A percentile compares a stretch with the other conserved stretches of the same genome.
phyloP scores from a whole-genome alignment of 2,888 invertebrate genomes.

The Pecten maximus region DNA sequence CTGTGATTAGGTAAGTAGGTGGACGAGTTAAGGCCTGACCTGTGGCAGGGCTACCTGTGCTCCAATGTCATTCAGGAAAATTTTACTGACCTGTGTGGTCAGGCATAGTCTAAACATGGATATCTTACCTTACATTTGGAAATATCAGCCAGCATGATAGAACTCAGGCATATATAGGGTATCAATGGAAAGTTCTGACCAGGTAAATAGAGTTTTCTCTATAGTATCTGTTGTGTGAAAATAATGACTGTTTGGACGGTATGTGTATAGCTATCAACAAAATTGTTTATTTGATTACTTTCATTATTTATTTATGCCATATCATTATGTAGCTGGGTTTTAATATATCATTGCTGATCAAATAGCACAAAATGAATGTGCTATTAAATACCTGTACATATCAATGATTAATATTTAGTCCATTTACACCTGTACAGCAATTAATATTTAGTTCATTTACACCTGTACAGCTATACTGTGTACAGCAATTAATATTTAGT shows the following conservation, averaged over 20 bases:
- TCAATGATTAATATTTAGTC: background rate
- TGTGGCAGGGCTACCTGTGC: background rate
- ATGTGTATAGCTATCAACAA: background rate
- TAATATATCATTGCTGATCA: background rate
- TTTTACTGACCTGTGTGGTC: background rate
- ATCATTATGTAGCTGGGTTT: background rate
- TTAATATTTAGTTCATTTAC: background rate
- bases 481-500: background rate
- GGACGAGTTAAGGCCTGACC: background rate
- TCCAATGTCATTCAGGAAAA: background rate
- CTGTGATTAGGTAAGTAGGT: background rate
- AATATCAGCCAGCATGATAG: background rate
- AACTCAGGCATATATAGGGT: background rate
- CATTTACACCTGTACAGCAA: background rate
- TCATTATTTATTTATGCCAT: background rate
- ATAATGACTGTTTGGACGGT: too few species aligned
- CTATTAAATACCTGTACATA: background rate
- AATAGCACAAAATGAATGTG: background rate
- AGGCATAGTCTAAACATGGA: background rate
- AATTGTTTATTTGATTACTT: background rate
- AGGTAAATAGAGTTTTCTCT: background rate
- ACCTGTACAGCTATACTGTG: background rate
- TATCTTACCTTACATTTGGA: background rate
- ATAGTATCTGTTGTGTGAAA: too few species aligned
- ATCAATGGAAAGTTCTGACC: constrained; percentile 14